phyloP scores from a whole-genome alignment of 2,797 vertebrate genomes.

The Gymnothorax javanicus region DNA sequence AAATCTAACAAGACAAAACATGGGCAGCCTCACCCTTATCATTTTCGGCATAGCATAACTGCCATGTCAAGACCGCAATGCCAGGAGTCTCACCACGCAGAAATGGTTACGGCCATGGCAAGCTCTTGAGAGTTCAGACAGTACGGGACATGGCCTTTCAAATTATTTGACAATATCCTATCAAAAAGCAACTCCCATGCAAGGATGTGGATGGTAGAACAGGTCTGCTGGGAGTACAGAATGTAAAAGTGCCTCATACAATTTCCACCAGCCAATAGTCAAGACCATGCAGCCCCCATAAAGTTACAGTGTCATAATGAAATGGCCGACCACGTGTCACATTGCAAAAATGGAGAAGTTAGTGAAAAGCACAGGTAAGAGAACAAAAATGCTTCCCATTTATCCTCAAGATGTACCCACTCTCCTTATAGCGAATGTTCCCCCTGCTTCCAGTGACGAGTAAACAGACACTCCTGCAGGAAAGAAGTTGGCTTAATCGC shows the following conservation, averaged over 20 bases:
- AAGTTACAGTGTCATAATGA: constrained; percentile 15
- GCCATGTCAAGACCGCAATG: not conserved
- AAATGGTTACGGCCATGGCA: not conserved
- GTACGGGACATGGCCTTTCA: not conserved
- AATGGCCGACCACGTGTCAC: constrained; percentile 7
- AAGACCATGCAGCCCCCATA: constrained; percentile 18
- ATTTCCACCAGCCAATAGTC: not conserved
- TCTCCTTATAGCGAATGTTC: not conserved
- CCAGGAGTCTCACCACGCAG: not conserved
- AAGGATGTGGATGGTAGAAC: not conserved
- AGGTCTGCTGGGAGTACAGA: not conserved
- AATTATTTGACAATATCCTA: constrained; percentile 1
- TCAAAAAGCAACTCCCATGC: not conserved
- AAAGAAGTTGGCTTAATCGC: constrained; percentile 5
- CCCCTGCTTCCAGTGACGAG: not conserved
- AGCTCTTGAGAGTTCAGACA: not conserved
- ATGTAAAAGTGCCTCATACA: not conserved
- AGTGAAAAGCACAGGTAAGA: constrained; percentile 22
- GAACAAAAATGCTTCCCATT: constrained; percentile 5
- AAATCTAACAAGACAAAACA: not conserved
- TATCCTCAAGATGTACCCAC: not conserved
- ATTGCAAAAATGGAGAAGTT: constrained; percentile 28
- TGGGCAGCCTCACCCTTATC: not conserved
- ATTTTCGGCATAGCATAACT: not conserved
- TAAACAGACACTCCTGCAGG: not conserved